Evolutionary conservation across 2,797 vertebrate genomes (phyloP).

Genomic region (Chanos chanos): DNA sequence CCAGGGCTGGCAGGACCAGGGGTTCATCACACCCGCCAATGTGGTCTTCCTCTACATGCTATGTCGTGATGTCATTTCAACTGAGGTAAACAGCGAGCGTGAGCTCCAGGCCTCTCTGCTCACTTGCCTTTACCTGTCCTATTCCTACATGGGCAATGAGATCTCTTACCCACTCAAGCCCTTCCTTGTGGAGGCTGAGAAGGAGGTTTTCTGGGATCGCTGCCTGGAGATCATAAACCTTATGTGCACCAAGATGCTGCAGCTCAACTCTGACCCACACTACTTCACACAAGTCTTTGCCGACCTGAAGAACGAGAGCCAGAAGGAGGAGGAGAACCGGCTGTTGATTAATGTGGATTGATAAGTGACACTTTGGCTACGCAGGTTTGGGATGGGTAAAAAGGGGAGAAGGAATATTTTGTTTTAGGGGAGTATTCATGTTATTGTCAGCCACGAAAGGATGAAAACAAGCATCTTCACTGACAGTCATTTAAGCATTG

Average conservation of each 20-base stretch:
- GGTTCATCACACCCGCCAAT: conserved; percentile 94
- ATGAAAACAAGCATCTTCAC: no score
- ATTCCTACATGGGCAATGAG: conserved; percentile 97
- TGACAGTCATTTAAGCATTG: no score
- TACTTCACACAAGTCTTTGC: conserved; percentile 97
- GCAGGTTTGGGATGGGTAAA: background rate
- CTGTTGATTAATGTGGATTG: conserved; percentile 90
- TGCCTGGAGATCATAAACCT: conserved; percentile 92
- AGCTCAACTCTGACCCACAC: conserved; percentile 94
- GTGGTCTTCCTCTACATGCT: conserved; percentile 96
- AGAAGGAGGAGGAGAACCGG: conserved; percentile 83
- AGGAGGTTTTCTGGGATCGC: conserved; percentile 96
- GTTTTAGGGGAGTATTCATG: no score
- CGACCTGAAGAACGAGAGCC: conserved; percentile 90
- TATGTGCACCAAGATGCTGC: conserved; percentile 96
- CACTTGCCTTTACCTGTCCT: conserved; percentile 93
- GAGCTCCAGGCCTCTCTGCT: conserved; percentile 88
- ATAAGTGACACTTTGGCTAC: conserved; percentile 62
- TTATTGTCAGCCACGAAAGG: no score
- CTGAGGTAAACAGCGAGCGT: conserved; percentile 84
- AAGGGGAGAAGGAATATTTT: conserved; percentile 18
- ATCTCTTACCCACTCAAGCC: conserved; percentile 96
- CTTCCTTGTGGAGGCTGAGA: conserved; percentile 91
- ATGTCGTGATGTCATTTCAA: conserved; percentile 87
- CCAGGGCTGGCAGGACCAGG: conserved; percentile 96